Evolutionary conservation across 2,113 vertebrate species (phyloP).

Genomic region (Azemiops feae): DNA sequence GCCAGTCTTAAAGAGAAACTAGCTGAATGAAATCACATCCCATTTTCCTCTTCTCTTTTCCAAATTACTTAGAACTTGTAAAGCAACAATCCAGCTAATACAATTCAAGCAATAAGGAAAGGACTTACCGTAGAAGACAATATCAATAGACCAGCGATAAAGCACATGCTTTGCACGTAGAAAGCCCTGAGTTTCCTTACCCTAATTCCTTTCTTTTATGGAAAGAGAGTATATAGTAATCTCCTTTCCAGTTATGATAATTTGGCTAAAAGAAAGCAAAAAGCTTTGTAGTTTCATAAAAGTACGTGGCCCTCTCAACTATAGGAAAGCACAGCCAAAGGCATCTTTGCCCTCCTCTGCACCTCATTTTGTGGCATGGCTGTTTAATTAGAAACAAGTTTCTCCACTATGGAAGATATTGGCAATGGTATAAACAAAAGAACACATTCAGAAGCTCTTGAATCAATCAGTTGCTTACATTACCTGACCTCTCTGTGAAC

Average conservation of each 20-base stretch:
- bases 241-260: neutral
- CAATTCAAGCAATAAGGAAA: neutral
- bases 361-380: neutral
- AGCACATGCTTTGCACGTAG: neutral
- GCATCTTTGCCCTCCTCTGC: neutral
- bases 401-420: slow-evolving; percentile 7
- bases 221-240: too few species aligned
- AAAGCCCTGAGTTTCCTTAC: neutral
- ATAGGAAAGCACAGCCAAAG: neutral
- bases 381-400: neutral
- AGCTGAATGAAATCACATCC: neutral
- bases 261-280: neutral
- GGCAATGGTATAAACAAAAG: neutral
- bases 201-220: neutral
- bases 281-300: neutral
- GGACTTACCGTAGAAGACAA: neutral
- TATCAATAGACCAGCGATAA: neutral
- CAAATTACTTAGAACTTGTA: neutral
- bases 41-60: neutral
- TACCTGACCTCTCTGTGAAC: slow-evolving; percentile 8
- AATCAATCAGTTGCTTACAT: slow-evolving; percentile 3
- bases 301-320: neutral
- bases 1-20: neutral
- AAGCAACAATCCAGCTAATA: neutral
- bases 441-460: slow-evolving; percentile 11